Conservation (phyloP, 2,888 invertebrate species). For the Ditula angustiorana region DNA sequence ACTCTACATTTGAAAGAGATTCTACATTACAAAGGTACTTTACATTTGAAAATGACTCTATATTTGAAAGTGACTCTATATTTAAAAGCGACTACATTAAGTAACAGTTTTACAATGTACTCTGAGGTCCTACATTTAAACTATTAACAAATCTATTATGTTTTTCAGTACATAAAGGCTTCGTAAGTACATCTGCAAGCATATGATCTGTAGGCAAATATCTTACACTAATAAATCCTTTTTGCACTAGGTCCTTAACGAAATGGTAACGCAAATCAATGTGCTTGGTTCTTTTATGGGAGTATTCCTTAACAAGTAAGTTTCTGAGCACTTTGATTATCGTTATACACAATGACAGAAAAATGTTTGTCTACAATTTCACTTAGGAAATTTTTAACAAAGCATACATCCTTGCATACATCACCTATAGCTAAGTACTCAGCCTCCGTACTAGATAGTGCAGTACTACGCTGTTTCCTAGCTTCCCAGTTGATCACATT, state of each 20-base stretch:
- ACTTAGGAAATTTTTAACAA: slow-evolving; percentile 30
- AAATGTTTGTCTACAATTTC: slow-evolving; percentile 23
- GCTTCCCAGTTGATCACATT: slow-evolving; percentile 36
- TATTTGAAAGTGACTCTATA: too few species aligned
- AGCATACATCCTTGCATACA: slow-evolving; percentile 36
- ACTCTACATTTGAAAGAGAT: too few species aligned
- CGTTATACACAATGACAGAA: slow-evolving; percentile 18
- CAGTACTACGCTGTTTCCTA: slow-evolving; percentile 37
- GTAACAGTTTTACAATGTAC: too few species aligned
- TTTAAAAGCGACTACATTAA: too few species aligned
- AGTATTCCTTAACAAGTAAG: background rate
- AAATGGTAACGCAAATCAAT: background rate
- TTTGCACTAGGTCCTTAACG: slow-evolving; percentile 3
- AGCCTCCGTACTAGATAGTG: too few species aligned
- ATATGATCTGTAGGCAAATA: slow-evolving; percentile 10
- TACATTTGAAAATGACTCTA: too few species aligned
- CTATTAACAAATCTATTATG: slow-evolving; percentile 1
- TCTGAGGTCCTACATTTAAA: background rate
- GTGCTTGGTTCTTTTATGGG: slow-evolving; percentile 4
- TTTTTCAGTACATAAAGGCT: slow-evolving; percentile 9
- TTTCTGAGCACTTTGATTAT: slow-evolving; percentile 38
- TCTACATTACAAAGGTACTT: too few species aligned
- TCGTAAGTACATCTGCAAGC: slow-evolving; percentile 8
- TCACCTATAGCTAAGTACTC: too few species aligned
- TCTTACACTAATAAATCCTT: background rate